Base-by-base conservation (phyloP, 2,113 vertebrate genomes). In the Zingel zingel region DNA sequence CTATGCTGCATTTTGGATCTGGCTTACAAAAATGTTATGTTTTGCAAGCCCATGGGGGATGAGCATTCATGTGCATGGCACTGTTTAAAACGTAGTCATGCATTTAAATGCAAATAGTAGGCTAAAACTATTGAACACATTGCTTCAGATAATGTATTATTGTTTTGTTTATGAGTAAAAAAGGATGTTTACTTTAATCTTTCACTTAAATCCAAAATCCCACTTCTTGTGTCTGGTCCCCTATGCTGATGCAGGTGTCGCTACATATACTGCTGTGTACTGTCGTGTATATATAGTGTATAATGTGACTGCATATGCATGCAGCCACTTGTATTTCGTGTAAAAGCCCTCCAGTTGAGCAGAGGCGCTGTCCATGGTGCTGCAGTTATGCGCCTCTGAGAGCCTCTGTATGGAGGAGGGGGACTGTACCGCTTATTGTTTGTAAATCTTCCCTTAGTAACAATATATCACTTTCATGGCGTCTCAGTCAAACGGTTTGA, bases 291-390 rank as follows among this genome's bases (percentile, higher is more conserved):
- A 15, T 19, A 18, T 3, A 15, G 4, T 43, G 21, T 14, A 2
- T 19, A 27, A 6, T 15, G 21, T n/a, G 25, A 12, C 16, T 33
- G n/a, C 48, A 47, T 23, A 13, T 62, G 16, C 2, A 13, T 2
- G 9, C 59, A 19, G 61, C 14, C n/a, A 16, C 43, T 6, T 58
- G 21, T 30, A 1, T 68, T 30, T 11, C 13, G 18, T 61, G 30
- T 0, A 6, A 2, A 39, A 15, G 58, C 58, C 54, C 7, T 1
- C 0, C 18, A 53, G 30, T 50, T 43, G 54, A 56, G 58, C 58
- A 10, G 30, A 82, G 71, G 78, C 75, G 65, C 88, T 91, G 88
- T 92, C 89, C 86, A 15, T 83, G 90, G 90, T 93, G 79, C 92
- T 92, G 83, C 83, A 92, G 82, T 25, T 77, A 12, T 84, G 77